A percentile compares a stretch with the other conserved stretches of the same genome.
phyloP scores from a whole-genome alignment of 30 jellyfish, hydroid and myxozoan species.

The Chironex yamaguchii region DNA sequence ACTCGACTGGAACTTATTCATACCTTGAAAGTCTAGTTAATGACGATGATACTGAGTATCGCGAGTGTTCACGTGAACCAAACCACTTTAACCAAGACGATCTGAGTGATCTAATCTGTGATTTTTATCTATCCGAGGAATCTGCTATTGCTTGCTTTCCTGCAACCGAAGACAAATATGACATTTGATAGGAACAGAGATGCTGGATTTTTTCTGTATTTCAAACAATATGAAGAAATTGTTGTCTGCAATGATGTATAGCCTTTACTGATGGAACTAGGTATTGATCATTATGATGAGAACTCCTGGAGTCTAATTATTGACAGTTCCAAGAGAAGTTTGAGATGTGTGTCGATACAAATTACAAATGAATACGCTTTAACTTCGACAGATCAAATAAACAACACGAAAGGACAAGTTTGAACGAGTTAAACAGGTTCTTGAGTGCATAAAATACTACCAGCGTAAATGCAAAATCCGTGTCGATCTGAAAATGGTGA shows the following conservation, averaged over 20 bases:
- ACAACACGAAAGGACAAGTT: conserved; percentile 31
- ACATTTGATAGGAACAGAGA: conserved; percentile 18
- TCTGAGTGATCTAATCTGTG: conserved; percentile 26
- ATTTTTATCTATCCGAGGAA: conserved; percentile 20
- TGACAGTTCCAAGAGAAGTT: conserved; percentile 25
- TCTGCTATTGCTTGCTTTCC: conserved; percentile 35
- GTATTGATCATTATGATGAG: background rate
- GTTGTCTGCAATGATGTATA: conserved; percentile 4
- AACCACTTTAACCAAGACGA: conserved; percentile 21
- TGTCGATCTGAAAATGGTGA: conserved; percentile 38
- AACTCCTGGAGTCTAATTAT: conserved; percentile 40
- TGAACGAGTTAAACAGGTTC: conserved; percentile 27
- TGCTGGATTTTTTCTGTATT: conserved; percentile 3
- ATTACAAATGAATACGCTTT: conserved; percentile 16
- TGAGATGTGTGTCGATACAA: conserved; percentile 40
- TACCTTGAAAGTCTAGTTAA: no score
- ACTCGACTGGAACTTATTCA: no score
- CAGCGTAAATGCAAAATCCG: conserved; percentile 31
- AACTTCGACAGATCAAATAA: conserved; percentile 35
- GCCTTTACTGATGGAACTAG: background rate
- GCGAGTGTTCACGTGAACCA: conserved; percentile 12
- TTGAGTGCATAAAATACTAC: conserved; percentile 31
- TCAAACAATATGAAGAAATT: conserved; percentile 12
- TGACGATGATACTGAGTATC: conserved; percentile 23
- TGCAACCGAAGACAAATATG: conserved; percentile 16